These are phyloP conservation scores for Crotalus viridis DNA, from an alignment of 2,113 vertebrate species.

Conservation along the genomic window DNA sequence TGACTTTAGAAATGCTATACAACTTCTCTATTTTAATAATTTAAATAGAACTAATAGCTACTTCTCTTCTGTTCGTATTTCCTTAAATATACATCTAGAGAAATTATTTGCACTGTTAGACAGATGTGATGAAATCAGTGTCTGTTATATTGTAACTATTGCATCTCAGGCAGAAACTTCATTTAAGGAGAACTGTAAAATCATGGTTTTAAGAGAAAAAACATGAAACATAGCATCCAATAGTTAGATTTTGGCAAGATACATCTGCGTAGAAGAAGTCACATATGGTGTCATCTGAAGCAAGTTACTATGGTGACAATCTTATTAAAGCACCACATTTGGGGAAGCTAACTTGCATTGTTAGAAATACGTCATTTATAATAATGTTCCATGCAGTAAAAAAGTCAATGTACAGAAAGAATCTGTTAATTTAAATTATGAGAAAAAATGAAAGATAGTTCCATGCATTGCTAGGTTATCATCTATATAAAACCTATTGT, in stretches of 20 bases:
- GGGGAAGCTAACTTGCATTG: constrained; percentile 62
- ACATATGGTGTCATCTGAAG: constrained; percentile 39
- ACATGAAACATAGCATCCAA: background rate
- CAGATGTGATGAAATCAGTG: background rate
- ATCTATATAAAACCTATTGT: background rate
- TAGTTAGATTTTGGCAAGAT: constrained; percentile 40
- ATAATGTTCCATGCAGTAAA: constrained; percentile 44
- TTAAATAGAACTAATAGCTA: background rate
- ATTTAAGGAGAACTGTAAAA: background rate
- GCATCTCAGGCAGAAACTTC: background rate
- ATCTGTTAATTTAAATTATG: constrained; percentile 57
- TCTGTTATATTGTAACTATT: background rate
- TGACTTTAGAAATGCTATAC: background rate
- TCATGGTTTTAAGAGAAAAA: background rate
- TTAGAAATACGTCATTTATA: constrained; percentile 63
- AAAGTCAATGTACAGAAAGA: constrained; percentile 56
- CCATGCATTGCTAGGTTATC: background rate
- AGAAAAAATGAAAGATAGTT: constrained; percentile 27
- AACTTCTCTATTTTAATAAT: background rate
- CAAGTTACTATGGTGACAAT: constrained; percentile 70
- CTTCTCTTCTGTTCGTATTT: background rate
- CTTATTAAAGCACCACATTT: constrained; percentile 61
- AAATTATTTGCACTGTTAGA: background rate
- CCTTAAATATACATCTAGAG: background rate
- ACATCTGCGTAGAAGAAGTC: constrained; percentile 36